Conservation (phyloP, 2,797 vertebrate species). For the Urocyon cinereoargenteus region DNA sequence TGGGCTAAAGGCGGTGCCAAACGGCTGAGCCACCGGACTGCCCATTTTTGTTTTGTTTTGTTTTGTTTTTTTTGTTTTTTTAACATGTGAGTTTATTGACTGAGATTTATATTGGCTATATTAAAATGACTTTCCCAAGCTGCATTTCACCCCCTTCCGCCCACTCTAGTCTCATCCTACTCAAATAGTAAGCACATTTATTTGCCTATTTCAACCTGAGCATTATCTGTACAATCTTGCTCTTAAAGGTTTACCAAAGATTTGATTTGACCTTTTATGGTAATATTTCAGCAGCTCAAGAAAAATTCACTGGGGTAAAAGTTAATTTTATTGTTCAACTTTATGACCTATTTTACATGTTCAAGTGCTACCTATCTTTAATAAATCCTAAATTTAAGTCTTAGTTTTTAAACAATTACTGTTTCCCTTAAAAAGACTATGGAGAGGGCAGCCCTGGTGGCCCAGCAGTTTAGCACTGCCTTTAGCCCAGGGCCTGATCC, state of each 20-base stretch:
- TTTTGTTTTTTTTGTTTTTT: not conserved
- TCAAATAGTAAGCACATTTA: conserved; percentile 45
- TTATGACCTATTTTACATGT: conserved; percentile 56
- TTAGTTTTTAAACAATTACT: conserved; percentile 63
- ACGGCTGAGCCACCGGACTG: too few species aligned
- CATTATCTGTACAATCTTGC: conserved; percentile 59
- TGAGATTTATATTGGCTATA: not conserved
- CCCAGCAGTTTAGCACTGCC: too few species aligned
- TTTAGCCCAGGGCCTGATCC: too few species aligned
- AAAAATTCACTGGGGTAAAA: conserved; percentile 70
- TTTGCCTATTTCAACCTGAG: conserved; percentile 49
- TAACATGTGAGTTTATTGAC: not conserved
- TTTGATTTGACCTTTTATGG: conserved; percentile 69
- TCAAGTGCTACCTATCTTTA: conserved; percentile 55
- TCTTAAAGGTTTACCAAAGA: conserved; percentile 60
- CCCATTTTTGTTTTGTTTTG: too few species aligned
- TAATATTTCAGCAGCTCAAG: conserved; percentile 71
- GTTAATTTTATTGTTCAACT: conserved; percentile 59
- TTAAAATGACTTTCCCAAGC: conserved; percentile 43
- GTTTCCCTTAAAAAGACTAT: conserved; percentile 47
- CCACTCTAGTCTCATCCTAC: not conserved
- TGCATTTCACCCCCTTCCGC: not conserved
- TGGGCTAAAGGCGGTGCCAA: too few species aligned
- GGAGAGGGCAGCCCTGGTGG: not conserved
- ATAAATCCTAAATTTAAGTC: conserved; percentile 35